A percentile compares a stretch with the other conserved stretches of the same genome.
phyloP scores from a whole-genome alignment of 2,113 vertebrate genomes.

The Quiscalus mexicanus region DNA sequence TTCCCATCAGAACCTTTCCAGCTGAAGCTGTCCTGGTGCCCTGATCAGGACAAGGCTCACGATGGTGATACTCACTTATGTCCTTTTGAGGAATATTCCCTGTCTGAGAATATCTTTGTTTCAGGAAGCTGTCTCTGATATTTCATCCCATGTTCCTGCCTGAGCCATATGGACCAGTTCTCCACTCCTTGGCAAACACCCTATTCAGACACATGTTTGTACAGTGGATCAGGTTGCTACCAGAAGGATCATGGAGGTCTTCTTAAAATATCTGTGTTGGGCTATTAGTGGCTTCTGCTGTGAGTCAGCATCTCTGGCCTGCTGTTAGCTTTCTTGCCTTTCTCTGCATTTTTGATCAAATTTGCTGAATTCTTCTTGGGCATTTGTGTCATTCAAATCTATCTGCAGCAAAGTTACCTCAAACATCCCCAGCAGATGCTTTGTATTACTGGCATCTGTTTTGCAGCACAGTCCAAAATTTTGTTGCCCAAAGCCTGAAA shows the following conservation, averaged over 20 bases:
- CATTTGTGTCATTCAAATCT: neutral
- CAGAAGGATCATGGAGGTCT: neutral
- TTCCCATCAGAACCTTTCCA: neutral
- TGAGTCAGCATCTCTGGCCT: neutral
- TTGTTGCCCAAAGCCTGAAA: neutral
- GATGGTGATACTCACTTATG: neutral
- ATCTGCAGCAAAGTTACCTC: neutral
- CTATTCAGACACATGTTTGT: neutral
- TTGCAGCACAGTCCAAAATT: neutral
- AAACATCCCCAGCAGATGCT: neutral
- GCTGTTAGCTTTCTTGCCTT: neutral
- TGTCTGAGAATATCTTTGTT: neutral
- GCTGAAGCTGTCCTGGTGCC: neutral
- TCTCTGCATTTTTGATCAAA: neutral
- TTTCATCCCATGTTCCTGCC: neutral
- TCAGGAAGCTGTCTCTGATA: constrained; percentile 11
- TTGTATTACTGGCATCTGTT: neutral
- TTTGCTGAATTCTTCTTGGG: neutral
- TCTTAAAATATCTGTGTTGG: neutral
- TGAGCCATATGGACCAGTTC: neutral
- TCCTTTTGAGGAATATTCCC: neutral
- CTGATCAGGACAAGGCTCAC: neutral
- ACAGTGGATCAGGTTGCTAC: neutral
- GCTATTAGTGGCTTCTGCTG: neutral
- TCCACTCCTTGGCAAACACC: neutral